A percentile compares a stretch with the other conserved stretches of the same genome.
phyloP scores from a whole-genome alignment of 1,140 invertebrate species.

The Piezodorus guildinii region DNA sequence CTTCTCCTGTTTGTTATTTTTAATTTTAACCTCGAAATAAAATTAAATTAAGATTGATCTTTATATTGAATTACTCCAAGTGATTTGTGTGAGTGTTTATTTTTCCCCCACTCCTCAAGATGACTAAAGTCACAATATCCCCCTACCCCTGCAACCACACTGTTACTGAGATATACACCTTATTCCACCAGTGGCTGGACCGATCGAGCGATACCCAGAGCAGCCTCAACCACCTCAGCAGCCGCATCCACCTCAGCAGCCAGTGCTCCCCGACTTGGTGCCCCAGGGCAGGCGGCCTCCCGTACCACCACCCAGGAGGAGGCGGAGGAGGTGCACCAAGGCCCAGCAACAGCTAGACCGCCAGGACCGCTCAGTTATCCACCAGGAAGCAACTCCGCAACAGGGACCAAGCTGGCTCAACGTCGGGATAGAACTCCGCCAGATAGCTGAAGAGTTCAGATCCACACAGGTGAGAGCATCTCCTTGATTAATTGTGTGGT shows the following conservation, averaged over 20 bases:
- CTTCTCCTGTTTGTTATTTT: too few species aligned
- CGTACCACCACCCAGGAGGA: conserved; percentile 3
- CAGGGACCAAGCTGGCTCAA: conserved; percentile 28
- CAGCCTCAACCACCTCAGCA: neutral
- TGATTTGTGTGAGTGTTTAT: too few species aligned
- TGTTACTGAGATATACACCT: too few species aligned
- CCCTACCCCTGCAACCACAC: too few species aligned
- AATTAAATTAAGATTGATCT: too few species aligned
- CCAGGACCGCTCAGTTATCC: neutral
- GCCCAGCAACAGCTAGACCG: neutral
- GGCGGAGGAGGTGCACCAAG: neutral
- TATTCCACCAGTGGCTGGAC: too few species aligned
- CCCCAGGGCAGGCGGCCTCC: neutral
- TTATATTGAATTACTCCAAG: too few species aligned
- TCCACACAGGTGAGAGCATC: conserved; percentile 20
- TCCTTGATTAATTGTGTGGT: neutral
- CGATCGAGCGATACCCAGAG: too few species aligned
- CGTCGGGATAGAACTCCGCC: conserved; percentile 30
- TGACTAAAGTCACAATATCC: too few species aligned
- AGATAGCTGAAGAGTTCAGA: conserved; percentile 30
- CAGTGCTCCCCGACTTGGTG: neutral
- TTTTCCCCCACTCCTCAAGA: too few species aligned
- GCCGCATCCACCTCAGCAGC: neutral
- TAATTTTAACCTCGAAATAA: too few species aligned
- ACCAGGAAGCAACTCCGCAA: neutral